phyloP scores from a whole-genome alignment of 2,888 invertebrate species.

The Troides helena region DNA sequence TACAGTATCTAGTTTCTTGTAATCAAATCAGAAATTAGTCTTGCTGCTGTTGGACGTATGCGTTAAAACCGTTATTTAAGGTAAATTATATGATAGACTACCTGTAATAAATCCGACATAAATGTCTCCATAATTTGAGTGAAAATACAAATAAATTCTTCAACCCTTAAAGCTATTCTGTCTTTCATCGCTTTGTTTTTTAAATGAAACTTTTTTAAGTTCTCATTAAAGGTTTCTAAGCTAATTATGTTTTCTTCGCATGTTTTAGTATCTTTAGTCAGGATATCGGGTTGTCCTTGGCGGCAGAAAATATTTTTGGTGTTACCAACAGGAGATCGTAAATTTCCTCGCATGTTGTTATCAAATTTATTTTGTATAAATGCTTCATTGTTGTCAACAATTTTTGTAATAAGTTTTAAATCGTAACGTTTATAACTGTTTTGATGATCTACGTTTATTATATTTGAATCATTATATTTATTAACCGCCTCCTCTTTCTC shows the following conservation, averaged over 20 bases:
- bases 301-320: not conserved
- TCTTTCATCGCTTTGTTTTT: conserved; percentile 38
- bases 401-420: not conserved
- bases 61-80: not conserved
- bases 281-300: not conserved
- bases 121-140: conserved; percentile 56
- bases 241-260: not conserved
- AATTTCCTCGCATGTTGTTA: not conserved
- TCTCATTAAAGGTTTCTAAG: conserved; percentile 8
- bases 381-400: not conserved
- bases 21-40: no score
- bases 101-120: conserved; percentile 47
- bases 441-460: no score
- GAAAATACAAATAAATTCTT: conserved; percentile 54
- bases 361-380: not conserved
- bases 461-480: no score
- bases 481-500: not conserved
- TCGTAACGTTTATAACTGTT: no score
- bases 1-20: no score
- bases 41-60: no score
- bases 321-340: not conserved
- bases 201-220: conserved; percentile 38
- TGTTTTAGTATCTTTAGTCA: not conserved
- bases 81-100: conserved; percentile 33
- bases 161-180: conserved; percentile 42